phyloP scores from a whole-genome alignment of 2,888 invertebrate genomes.

The Oxystoma pomonae region DNA sequence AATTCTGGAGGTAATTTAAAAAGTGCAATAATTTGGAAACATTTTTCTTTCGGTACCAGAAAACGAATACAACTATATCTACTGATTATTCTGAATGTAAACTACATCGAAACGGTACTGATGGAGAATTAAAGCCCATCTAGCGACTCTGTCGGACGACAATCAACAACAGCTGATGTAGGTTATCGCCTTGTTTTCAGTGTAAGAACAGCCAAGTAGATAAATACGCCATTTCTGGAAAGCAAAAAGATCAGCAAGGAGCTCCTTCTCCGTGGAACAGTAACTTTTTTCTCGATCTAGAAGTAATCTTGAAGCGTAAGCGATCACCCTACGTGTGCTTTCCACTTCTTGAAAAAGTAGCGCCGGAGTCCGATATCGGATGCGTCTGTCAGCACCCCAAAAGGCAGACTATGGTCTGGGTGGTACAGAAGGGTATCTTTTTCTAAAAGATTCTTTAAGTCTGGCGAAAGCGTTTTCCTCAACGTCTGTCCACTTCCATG shows the following conservation, averaged over 20 bases:
- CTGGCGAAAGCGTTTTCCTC: not conserved
- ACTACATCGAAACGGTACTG: no score
- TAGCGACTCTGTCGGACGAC: not conserved
- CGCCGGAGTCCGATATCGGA: not conserved
- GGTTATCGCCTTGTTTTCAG: not conserved
- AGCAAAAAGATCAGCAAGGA: conserved; percentile 17
- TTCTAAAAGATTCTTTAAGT: not conserved
- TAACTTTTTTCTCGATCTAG: conserved; percentile 19
- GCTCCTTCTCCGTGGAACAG: conserved; percentile 24
- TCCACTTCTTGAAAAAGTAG: not conserved
- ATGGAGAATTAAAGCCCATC: no score
- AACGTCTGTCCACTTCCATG: not conserved
- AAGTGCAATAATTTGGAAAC: no score
- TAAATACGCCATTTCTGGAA: not conserved
- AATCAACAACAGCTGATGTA: not conserved
- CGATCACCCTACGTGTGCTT: conserved; percentile 2
- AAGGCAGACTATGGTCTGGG: not conserved
- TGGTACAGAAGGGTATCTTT: not conserved
- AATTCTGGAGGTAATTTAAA: no score
- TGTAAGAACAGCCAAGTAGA: not conserved
- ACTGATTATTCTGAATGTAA: no score
- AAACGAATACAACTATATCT: no score
- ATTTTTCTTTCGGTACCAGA: no score
- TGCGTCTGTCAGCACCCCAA: not conserved
- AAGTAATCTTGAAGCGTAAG: conserved; percentile 13